Evolutionary conservation across 1,140 invertebrate species (phyloP).

Genomic region (Drosophila orosa): DNA sequence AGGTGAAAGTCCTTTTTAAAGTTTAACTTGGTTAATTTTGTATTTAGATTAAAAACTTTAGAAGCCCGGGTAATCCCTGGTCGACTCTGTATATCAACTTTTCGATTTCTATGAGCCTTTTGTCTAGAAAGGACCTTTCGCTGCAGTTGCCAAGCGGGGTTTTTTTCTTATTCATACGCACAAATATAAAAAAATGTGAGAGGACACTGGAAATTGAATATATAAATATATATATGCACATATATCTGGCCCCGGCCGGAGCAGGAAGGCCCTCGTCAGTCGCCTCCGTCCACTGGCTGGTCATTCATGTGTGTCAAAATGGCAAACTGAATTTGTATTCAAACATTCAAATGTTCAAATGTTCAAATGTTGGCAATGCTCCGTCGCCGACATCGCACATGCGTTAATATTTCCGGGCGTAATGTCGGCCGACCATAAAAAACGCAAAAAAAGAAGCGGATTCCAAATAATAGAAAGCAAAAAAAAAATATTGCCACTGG

Average conservation of each 20-base stretch:
- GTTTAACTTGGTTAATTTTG: neutral
- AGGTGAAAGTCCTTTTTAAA: too few relatives aligned
- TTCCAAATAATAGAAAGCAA: constrained; percentile 40
- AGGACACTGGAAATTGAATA: constrained; percentile 51
- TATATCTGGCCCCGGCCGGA: neutral
- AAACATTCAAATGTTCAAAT: constrained; percentile 70
- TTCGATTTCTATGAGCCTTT: constrained; percentile 3
- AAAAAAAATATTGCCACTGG: constrained; percentile 16
- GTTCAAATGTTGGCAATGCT: constrained; percentile 14
- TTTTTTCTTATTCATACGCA: constrained; percentile 67
- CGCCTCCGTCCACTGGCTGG: constrained; percentile 57
- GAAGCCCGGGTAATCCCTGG: neutral
- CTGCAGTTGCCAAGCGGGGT: constrained; percentile 23
- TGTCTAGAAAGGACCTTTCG: constrained; percentile 24
- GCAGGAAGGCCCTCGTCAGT: constrained; percentile 8
- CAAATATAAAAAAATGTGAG: constrained; percentile 30
- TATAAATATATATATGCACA: neutral
- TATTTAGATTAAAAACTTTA: neutral
- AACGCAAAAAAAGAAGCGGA: constrained; percentile 54
- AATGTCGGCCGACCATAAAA: constrained; percentile 70
- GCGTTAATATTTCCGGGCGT: constrained; percentile 79
- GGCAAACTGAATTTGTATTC: constrained; percentile 81
- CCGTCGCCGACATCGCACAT: constrained; percentile 59
- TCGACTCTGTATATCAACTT: neutral
- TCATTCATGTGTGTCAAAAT: constrained; percentile 83